Base-by-base conservation (phyloP, 2,113 vertebrate species). In the Oenanthe oenanthe region DNA sequence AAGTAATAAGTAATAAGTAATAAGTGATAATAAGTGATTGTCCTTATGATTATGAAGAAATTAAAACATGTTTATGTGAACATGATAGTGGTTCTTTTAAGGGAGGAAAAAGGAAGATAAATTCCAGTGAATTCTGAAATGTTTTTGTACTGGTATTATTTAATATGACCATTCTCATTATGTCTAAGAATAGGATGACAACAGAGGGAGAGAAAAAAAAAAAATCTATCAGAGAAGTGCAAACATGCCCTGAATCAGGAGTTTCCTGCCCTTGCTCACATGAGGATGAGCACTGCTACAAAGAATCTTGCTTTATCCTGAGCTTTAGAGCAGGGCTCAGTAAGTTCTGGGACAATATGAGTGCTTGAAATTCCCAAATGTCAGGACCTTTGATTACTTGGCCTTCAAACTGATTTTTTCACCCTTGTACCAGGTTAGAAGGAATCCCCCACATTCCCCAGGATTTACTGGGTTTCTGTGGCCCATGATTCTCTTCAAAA, bases 221-320 rank as follows among this genome's bases (percentile, higher is more conserved):
- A 17, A 14, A 17, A 17, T 40, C 34, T 50, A 10, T 57, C 17
- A 31, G 60, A 7, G 18, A 28, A 34, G 8, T 5, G 2, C 21
- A 61, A 74, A 29, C 7, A 9, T 14, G 34, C 34, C 31, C 21
- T 28, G 60, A 65, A 28, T 57, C 7, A 32, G 45, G 42, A 31
- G 15, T 31, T 72, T 54, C 29, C 48, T 50, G n/a, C 7, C 7
- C 3, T 2, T 29, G 20, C 19, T 66, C 15, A 10, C 0, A 0
- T n/a, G 19, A 21, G n/a, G 53, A 36, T 58, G 15, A 61, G 25
- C n/a, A 12, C 13, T 1, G 0, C 19, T 40, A 22, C 20, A 73
- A 38, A n/a, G 18, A 43, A 13, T 21, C 11, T 57, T 53, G 22
- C 36, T 72, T 63, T 45, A 22, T 56, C 43, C 31, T 4, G 0